Evolutionary conservation across 2,113 vertebrate genomes (phyloP).

Genomic region (Microcebus tavaratra): DNA sequence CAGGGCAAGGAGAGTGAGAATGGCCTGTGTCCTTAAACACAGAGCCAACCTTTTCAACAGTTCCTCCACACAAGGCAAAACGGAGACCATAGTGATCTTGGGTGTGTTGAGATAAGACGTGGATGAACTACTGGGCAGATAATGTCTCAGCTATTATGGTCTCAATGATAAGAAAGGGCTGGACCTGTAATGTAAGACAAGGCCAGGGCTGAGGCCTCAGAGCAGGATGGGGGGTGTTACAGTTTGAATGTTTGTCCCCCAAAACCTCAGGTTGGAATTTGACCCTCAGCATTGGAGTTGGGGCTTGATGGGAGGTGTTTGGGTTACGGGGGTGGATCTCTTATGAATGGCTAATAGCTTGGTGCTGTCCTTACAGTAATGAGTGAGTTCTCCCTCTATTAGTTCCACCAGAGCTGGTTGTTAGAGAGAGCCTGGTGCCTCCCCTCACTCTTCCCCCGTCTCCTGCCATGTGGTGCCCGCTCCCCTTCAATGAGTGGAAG

Average conservation of each 20-base stretch:
- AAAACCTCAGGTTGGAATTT: neutral
- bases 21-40: fast-evolving
- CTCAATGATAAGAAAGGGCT: neutral
- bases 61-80: neutral
- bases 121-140: neutral
- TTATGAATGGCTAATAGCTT: neutral
- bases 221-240: neutral
- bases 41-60: neutral
- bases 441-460: neutral
- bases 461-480: neutral
- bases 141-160: neutral
- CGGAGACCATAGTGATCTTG: neutral
- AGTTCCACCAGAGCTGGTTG: neutral
- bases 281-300: neutral
- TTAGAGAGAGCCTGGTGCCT: neutral
- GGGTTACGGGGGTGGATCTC: neutral
- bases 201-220: neutral
- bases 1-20: neutral
- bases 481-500: neutral
- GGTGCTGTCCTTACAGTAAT: neutral
- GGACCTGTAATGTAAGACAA: neutral
- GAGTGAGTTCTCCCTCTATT: neutral
- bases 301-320: neutral
- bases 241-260: neutral
- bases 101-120: neutral